Evolutionary conservation across 2,888 invertebrate genomes (phyloP), one percentile per base, ranked within the genome.

Genomic region (Dynastes grantii): DNA sequence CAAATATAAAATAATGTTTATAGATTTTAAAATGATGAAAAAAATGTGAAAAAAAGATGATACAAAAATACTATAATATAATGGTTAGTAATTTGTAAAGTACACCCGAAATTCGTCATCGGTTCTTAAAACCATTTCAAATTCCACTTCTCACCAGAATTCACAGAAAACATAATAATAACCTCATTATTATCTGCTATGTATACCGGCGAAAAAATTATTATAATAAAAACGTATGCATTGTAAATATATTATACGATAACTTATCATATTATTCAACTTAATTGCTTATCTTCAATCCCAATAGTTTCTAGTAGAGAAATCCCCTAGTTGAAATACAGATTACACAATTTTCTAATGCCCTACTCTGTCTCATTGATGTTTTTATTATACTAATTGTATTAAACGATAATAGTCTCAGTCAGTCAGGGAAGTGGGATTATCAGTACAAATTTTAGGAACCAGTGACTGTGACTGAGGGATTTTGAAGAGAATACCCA

Each of bases 401-500:
- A 85, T 32, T 29, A 40, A 45, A 85, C 85, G 84, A 84, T 81
- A 83, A 86, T 87, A 88, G 87, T 86, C 85, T 45, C 45, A 45
- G 45, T 45, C 45, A 45, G 45, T 45, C 45, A 8, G 45, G 82
- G 87, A 84, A 85, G 86, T 86, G 86, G 84, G 86, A 86, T 81
- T 81, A 84, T 84, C 83, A 88, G 88, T 88, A 88, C 88, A 88
- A 88, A 77, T 87, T 86, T 88, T 87, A 86, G 83, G 85, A 87
- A 85, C 86, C 85, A 85, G 83, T 85, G 83, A 85, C 85, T 84
- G 86, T 85, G 85, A 85, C 86, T 68, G 83, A 86, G 87, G 87
- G 88, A 88, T 87, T 84, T 86, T 87, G 88, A 88, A 88, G 87
- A 83, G 87, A 87, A 87, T 87, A 87, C 87, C 88, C 83, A 88